Evolutionary conservation across 2,888 invertebrate genomes (phyloP).

Genomic region (Parascotia fuliginaria): DNA sequence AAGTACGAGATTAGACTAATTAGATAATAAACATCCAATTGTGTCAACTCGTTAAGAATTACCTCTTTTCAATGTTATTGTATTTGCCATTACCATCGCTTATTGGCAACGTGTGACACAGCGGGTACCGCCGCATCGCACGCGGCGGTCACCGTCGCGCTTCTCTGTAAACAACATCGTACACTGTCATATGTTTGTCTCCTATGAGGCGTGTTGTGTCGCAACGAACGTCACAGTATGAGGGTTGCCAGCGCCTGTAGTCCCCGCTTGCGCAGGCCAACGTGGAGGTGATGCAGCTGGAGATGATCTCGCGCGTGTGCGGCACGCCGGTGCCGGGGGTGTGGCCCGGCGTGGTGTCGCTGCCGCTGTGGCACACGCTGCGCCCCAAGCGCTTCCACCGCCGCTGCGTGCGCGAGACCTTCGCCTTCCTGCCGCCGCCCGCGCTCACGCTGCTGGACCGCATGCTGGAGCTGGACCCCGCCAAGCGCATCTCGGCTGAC

Average conservation of each 20-base stretch:
- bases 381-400: slow-evolving; percentile 96
- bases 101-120: no score
- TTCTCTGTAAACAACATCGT: no score
- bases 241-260: not conserved
- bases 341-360: slow-evolving; percentile 97
- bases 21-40: no score
- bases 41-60: no score
- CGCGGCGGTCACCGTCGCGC: no score
- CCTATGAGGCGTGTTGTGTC: not conserved
- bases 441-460: slow-evolving; percentile 96
- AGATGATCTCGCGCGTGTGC: slow-evolving; percentile 96
- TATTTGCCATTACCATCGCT: no score
- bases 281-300: slow-evolving; percentile 96
- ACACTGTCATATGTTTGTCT: no score
- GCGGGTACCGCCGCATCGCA: no score
- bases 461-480: slow-evolving; percentile 98
- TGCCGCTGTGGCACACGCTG: slow-evolving; percentile 96
- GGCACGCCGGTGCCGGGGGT: slow-evolving; percentile 98
- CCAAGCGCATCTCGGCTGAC: slow-evolving; percentile 96
- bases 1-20: no score
- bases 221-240: not conserved
- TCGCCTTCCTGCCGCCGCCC: slow-evolving; percentile 94
- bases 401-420: slow-evolving; percentile 96
- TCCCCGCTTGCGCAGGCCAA: slow-evolving; percentile 88
- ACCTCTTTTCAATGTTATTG: no score